Conservation (phyloP, 2,888 invertebrate species). For the Idaea biselata region DNA sequence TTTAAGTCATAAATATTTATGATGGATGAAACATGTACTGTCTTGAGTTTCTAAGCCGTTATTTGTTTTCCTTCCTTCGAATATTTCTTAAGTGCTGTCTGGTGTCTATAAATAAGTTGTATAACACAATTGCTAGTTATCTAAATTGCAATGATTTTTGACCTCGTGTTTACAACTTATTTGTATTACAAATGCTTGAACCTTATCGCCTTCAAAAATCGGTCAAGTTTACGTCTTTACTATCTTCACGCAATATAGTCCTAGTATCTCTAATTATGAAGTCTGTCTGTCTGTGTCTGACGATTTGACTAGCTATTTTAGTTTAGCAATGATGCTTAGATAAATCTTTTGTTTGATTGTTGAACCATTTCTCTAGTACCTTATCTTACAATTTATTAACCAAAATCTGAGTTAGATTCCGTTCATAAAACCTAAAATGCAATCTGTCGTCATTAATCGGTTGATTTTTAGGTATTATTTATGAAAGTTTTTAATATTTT, state of each 20-base stretch:
- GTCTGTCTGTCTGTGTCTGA: not conserved
- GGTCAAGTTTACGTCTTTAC: constrained; percentile 19
- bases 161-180: constrained; percentile 20
- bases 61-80: not conserved
- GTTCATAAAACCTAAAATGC: no score
- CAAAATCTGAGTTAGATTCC: not conserved
- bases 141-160: constrained; percentile 12
- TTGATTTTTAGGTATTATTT: no score
- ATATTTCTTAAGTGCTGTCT: not conserved
- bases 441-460: no score
- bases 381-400: not conserved
- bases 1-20: not conserved
- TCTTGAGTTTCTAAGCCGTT: not conserved
- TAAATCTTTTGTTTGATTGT: no score
- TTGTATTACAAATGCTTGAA: constrained; percentile 8
- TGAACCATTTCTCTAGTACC: not conserved
- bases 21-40: not conserved
- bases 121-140: not conserved
- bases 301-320: no score
- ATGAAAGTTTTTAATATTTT: no score
- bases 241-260: constrained; percentile 3
- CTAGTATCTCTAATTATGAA: not conserved
- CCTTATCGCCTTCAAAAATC: constrained; percentile 12
- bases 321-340: no score
- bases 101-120: not conserved